Evolutionary conservation across 2,113 vertebrate species (phyloP).

Genomic region (Illadopsis cleaveri): DNA sequence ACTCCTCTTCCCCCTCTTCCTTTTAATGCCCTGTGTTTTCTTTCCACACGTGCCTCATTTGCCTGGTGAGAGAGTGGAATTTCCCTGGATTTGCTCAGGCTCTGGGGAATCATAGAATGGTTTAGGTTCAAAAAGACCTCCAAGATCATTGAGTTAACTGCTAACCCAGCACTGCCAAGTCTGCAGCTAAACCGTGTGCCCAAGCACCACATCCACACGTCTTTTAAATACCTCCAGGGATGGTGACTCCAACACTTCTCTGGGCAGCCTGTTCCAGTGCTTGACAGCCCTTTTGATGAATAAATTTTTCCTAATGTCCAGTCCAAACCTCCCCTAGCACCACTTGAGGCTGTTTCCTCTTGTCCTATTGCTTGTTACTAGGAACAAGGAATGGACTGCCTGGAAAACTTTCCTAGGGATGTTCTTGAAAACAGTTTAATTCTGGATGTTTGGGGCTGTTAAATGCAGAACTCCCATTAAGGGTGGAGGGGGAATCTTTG

Average conservation of each 20-base stretch:
- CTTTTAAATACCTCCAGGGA: not conserved
- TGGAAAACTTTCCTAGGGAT: slow-evolving; percentile 36
- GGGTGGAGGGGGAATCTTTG: not conserved
- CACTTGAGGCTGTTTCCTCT: not conserved
- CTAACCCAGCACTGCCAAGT: not conserved
- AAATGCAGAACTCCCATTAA: slow-evolving; percentile 29
- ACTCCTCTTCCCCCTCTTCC: not conserved
- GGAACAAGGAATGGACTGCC: not conserved
- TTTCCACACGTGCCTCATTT: not conserved
- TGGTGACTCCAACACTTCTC: not conserved
- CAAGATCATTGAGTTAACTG: not conserved
- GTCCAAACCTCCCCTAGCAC: not conserved
- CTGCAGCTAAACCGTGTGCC: not conserved
- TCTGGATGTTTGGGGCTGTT: slow-evolving; percentile 30
- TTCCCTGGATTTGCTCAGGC: not conserved
- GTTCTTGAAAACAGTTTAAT: slow-evolving; percentile 38
- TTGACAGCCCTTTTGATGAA: not conserved
- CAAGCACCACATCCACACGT: not conserved
- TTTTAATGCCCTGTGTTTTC: not conserved
- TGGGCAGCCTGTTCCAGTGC: not conserved
- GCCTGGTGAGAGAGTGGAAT: not conserved
- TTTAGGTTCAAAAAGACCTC: not conserved
- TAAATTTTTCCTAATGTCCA: not conserved
- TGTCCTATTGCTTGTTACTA: not conserved
- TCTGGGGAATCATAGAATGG: not conserved